Conservation (phyloP, 2,113 vertebrate genomes). For the Semnornis frantzii region DNA sequence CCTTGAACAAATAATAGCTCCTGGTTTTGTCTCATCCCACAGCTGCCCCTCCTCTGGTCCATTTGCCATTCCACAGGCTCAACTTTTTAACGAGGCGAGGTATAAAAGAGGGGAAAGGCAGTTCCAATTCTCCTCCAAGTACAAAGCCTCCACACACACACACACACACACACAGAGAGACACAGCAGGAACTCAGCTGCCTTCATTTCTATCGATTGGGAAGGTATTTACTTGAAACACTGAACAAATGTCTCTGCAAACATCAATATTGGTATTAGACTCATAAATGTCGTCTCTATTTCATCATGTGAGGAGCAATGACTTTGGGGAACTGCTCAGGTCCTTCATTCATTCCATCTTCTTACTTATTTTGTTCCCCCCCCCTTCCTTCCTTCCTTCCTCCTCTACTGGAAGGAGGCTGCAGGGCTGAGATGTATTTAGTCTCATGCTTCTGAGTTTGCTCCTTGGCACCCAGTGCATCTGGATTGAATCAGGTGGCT, state of each 20-base stretch:
- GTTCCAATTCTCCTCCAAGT: background rate
- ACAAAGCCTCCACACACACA: background rate
- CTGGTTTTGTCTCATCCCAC: background rate
- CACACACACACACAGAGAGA: too few relatives aligned
- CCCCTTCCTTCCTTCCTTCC: background rate
- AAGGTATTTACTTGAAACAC: slow-evolving; percentile 26
- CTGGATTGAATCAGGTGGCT: background rate
- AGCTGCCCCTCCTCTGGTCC: background rate
- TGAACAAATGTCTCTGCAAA: slow-evolving; percentile 55
- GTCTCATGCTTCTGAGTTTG: background rate
- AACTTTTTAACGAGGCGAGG: background rate
- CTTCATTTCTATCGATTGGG: background rate
- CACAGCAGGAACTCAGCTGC: background rate
- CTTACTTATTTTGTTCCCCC: background rate
- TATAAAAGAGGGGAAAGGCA: background rate
- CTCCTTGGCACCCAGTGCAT: background rate
- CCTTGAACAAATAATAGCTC: background rate
- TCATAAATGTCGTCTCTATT: background rate
- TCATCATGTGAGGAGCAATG: background rate
- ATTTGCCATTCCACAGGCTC: background rate
- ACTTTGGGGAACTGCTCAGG: background rate
- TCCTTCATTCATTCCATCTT: background rate
- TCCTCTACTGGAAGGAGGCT: background rate
- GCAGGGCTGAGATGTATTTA: background rate
- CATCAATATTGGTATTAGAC: slow-evolving; percentile 2